A percentile compares a stretch with the other conserved stretches of the same genome.
Evolutionary conservation across 2,888 invertebrate genomes (phyloP).

Genomic region (Flabesymbios commensalis): DNA sequence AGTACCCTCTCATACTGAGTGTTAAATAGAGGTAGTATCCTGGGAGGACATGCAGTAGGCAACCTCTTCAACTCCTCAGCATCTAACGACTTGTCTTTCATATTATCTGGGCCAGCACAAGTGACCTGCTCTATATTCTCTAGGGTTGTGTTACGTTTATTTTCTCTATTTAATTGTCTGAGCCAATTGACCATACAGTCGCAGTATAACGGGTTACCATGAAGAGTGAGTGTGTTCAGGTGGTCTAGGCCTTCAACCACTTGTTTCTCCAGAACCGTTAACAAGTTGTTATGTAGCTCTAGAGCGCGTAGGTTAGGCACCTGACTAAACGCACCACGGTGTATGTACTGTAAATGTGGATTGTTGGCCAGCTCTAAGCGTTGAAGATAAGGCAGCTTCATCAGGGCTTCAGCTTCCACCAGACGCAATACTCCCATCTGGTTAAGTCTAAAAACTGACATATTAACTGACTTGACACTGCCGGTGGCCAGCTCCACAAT

Average conservation of each 20-base stretch:
- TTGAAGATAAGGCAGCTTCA: constrained; percentile 8
- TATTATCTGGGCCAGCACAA: neutral
- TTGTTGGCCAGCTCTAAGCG: constrained; percentile 15
- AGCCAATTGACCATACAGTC: constrained; percentile 27
- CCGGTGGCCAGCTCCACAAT: constrained; percentile 11
- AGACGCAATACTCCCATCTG: constrained; percentile 8
- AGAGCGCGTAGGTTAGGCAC: constrained; percentile 9
- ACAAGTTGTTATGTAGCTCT: constrained; percentile 6
- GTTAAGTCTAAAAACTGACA: constrained; percentile 9
- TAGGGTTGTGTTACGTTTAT: neutral
- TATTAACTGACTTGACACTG: constrained; percentile 11
- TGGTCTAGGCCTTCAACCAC: neutral
- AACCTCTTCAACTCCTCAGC: neutral
- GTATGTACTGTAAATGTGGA: constrained; percentile 15
- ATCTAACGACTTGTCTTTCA: neutral
- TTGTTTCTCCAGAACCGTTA: constrained; percentile 14
- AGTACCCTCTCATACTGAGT: constrained; percentile 9
- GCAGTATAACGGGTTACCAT: constrained; percentile 19
- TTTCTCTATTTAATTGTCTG: neutral
- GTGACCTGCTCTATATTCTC: neutral
- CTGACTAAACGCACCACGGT: constrained; percentile 15
- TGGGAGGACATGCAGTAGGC: constrained; percentile 19
- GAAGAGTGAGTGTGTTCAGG: constrained; percentile 2
- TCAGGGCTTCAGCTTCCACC: constrained; percentile 11
- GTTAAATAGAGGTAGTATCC: constrained; percentile 24